These are phyloP conservation scores for Danio choprae DNA, from an alignment of 2,797 vertebrate species.

Conservation along the genomic window DNA sequence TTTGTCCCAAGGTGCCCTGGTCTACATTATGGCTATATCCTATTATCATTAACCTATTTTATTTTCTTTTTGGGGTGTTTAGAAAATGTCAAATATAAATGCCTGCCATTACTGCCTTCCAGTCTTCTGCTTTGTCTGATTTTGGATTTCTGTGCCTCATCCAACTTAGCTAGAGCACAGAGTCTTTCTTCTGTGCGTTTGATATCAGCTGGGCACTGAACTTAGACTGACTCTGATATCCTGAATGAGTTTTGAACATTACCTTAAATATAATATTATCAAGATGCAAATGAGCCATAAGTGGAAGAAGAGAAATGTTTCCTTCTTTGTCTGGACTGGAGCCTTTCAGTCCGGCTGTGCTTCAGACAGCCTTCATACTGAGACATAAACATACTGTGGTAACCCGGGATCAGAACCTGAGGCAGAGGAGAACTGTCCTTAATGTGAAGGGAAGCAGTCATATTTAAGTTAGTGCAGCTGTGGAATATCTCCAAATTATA, in stretches of 20 bases:
- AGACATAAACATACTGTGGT: constrained; percentile 6
- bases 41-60: neutral
- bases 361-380: constrained; percentile 19
- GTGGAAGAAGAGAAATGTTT: constrained; percentile 19
- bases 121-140: neutral
- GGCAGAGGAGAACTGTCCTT: constrained; percentile 11
- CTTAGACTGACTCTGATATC: constrained; percentile 9
- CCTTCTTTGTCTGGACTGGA: constrained; percentile 20
- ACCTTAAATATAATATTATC: constrained; percentile 25
- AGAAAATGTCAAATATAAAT: neutral
- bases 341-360: constrained; percentile 21
- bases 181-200: constrained; percentile 2
- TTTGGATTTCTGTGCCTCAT: neutral
- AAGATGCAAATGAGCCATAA: constrained; percentile 54
- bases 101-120: neutral
- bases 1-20: neutral
- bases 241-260: neutral
- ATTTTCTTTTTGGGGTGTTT: neutral
- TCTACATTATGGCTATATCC: neutral
- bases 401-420: constrained; percentile 15
- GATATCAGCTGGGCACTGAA: constrained; percentile 38
- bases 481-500: constrained; percentile 2
- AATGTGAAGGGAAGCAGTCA: neutral
- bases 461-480: constrained; percentile 22
- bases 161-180: neutral